Evolutionary conservation across 1,140 invertebrate genomes (phyloP).

Genomic region (Bombus soroeensis): DNA sequence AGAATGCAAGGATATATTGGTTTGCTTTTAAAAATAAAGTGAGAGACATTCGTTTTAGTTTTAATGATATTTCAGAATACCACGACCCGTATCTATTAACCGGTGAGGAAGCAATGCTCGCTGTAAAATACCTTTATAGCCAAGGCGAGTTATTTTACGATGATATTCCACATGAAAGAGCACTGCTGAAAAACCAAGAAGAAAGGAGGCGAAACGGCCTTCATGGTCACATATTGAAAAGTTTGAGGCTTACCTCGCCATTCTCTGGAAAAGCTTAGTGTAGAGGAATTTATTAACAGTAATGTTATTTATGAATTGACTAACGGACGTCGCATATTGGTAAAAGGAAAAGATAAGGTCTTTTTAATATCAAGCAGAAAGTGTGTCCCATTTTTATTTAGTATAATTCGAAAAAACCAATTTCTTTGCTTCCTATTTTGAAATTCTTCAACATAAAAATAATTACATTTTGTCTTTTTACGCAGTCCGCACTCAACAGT

Average conservation of each 20-base stretch:
- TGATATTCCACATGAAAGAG: slow-evolving; percentile 85
- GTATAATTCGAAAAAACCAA: background rate
- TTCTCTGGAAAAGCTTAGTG: slow-evolving; percentile 78
- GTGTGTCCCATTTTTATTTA: background rate
- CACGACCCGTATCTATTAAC: slow-evolving; percentile 83
- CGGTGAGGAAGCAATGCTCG: slow-evolving; percentile 82
- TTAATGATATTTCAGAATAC: slow-evolving; percentile 58
- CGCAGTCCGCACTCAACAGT: background rate
- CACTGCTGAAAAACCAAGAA: slow-evolving; percentile 85
- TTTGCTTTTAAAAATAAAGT: background rate
- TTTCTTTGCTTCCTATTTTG: background rate
- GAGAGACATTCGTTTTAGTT: background rate
- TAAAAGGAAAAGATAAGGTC: background rate
- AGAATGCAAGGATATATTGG: background rate
- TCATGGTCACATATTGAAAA: slow-evolving; percentile 83
- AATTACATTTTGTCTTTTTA: background rate
- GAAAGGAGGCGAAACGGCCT: slow-evolving; percentile 84
- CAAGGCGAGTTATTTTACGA: slow-evolving; percentile 85
- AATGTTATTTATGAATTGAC: background rate
- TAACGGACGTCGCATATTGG: background rate
- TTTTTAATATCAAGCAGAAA: background rate
- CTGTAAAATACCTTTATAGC: slow-evolving; percentile 81
- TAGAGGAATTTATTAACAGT: background rate
- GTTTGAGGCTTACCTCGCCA: slow-evolving; percentile 84
- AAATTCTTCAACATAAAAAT: background rate